Evolutionary conservation across 1,140 invertebrate species (phyloP), one percentile per base, ranked within the genome.

Genomic region (Carposina sasakii): DNA sequence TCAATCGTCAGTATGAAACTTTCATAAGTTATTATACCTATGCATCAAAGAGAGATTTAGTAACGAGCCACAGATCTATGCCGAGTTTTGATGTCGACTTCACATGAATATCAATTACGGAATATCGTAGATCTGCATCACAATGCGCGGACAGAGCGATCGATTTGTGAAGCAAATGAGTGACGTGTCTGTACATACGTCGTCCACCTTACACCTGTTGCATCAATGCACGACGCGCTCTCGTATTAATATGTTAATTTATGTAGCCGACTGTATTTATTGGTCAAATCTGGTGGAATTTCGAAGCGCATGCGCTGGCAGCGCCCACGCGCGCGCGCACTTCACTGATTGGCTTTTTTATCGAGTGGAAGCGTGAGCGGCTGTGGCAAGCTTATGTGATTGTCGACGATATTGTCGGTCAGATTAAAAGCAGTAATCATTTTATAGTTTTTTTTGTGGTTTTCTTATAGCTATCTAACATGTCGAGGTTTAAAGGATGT

Each of bases 251-350:
- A 49, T 49, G 48, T 28, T 49, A 49, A 49, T 49, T 20, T 22
- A 39, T 20, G 12, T 42, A 17, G 9, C 9, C 15, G 9, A n/a
- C 21, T 21, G 19, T 49, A 49, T 49, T 49, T 49, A 49, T 49
- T 49, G 48, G 48, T 42, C 48, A 49, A 49, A 49, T 49, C 48
- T 49, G 37, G 48, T 49, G 36, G 31, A 49, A 39, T 39, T 42
- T 34, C 20, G 39, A 49, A 42, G 48, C 48, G 39, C 48, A 49
- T n/a, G 16, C n/a, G n/a, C n/a, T n/a, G 26, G 21, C 37, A 24
- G 39, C 28, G 30, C 37, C 39, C 48, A 41, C 48, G 48, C 46
- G 46, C 39, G 36, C 40, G 40, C 39, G 46, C 46, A 40, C 24
- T 48, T 48, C 22, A 16, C 22, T 48, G 46, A 48, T 48, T 40